These are phyloP conservation scores for Parazoanthus darwini DNA, from an alignment of 92 coral and sea anemone genomes.

Conservation along the genomic window DNA sequence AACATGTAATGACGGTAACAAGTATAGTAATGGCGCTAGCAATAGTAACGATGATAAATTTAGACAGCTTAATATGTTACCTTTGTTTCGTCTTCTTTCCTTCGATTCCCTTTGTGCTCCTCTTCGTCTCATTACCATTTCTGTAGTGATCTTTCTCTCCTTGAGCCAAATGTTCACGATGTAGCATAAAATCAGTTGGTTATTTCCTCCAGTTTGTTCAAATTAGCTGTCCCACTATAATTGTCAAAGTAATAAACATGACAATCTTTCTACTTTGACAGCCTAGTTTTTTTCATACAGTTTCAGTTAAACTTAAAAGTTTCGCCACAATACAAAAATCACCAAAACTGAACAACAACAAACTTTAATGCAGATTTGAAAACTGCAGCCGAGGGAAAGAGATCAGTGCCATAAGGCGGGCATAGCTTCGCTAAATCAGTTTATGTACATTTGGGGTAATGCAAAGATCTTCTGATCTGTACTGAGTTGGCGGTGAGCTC, in stretches of 20 bases:
- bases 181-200: too few species aligned
- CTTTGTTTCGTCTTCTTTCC: not conserved
- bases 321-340: not conserved
- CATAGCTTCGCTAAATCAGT: too few species aligned
- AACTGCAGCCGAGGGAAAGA: not conserved
- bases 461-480: too few species aligned
- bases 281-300: not conserved
- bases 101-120: not conserved
- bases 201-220: not conserved
- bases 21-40: not conserved
- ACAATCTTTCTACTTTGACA: not conserved
- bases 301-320: too few species aligned
- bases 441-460: not conserved
- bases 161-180: not conserved
- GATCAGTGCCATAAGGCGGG: not conserved
- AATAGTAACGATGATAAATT: not conserved
- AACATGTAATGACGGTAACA: too few species aligned
- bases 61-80: not conserved
- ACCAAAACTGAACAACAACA: not conserved
- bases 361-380: too few species aligned
- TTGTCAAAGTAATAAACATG: too few species aligned
- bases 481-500: not conserved
- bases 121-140: not conserved
- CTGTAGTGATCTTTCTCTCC: not conserved
- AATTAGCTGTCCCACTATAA: not conserved